phyloP scores from a whole-genome alignment of 2,888 invertebrate genomes.

The Nymphalis c-album region DNA sequence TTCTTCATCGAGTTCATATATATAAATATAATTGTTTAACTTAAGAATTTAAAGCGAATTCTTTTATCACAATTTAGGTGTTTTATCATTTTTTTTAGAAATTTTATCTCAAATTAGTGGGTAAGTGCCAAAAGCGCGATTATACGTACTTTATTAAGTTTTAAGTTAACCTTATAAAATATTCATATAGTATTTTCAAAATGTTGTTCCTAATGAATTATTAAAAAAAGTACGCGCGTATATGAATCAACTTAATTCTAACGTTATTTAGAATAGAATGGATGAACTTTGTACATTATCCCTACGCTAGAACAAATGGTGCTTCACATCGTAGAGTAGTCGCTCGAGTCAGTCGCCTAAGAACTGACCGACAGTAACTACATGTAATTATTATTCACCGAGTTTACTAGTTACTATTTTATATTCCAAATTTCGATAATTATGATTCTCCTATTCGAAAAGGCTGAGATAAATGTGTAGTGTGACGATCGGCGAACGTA shows the following conservation, averaged over 20 bases:
- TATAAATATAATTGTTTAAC: conserved; percentile 3
- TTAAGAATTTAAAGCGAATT: background rate
- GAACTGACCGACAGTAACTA: conserved; percentile 48
- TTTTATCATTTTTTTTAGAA: conserved; percentile 22
- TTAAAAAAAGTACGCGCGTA: conserved; percentile 63
- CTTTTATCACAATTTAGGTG: background rate
- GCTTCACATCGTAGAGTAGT: conserved; percentile 76
- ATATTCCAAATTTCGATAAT: conserved; percentile 72
- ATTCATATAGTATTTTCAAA: conserved; percentile 76
- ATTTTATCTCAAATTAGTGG: conserved; percentile 53
- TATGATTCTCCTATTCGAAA: conserved; percentile 80
- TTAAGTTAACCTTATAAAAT: conserved; percentile 71
- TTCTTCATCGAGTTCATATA: conserved; percentile 23
- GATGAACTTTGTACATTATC: conserved; percentile 79
- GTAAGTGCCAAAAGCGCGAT: conserved; percentile 77
- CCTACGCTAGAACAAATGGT: conserved; percentile 82
- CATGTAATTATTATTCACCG: conserved; percentile 71
- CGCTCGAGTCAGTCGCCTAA: conserved; percentile 45
- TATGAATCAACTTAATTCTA: conserved; percentile 71
- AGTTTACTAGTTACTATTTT: conserved; percentile 76
- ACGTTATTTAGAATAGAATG: conserved; percentile 73
- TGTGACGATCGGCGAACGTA: conserved; percentile 72
- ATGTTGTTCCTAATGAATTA: conserved; percentile 78
- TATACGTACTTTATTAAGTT: conserved; percentile 51
- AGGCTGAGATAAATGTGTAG: conserved; percentile 78